Percentiles rank a stretch among this genome's conserved stretches.
Conservation (phyloP, 2,797 vertebrate genomes). For the Acridotheres tristis region DNA sequence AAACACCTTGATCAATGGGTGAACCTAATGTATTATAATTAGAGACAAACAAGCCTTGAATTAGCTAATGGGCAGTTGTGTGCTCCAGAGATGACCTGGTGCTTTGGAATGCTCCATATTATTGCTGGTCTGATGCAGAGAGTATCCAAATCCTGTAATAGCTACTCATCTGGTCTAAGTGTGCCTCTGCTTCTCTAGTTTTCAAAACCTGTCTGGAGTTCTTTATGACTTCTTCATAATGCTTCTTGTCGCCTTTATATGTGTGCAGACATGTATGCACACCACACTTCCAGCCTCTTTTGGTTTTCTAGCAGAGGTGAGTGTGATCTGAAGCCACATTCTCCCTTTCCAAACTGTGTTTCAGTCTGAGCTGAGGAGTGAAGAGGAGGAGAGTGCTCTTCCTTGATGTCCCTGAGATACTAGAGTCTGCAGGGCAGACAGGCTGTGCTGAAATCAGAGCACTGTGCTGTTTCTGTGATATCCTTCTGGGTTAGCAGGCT, state of each 20-base stretch:
- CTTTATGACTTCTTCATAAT: neutral
- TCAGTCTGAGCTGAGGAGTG: neutral
- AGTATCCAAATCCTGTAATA: neutral
- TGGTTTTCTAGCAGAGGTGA: neutral
- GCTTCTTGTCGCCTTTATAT: neutral
- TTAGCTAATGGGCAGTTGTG: neutral
- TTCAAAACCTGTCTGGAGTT: neutral
- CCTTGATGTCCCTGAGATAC: neutral
- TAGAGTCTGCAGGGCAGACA: neutral
- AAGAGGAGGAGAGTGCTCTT: neutral
- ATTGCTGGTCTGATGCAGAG: neutral
- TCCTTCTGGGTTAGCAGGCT: neutral
- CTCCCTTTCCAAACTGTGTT: neutral
- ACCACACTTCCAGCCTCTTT: rapidly evolving
- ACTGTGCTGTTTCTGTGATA: rapidly evolving
- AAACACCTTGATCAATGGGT: neutral
- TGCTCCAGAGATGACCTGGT: neutral
- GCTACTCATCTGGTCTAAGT: neutral
- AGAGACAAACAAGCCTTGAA: neutral
- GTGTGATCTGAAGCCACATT: neutral
- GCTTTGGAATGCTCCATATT: neutral
- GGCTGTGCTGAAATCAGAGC: neutral
- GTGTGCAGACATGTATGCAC: rapidly evolving
- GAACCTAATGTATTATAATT: neutral
- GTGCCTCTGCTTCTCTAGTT: neutral